Base-by-base conservation (phyloP, 1,140 invertebrate genomes). In the Tyrophagus putrescentiae region DNA sequence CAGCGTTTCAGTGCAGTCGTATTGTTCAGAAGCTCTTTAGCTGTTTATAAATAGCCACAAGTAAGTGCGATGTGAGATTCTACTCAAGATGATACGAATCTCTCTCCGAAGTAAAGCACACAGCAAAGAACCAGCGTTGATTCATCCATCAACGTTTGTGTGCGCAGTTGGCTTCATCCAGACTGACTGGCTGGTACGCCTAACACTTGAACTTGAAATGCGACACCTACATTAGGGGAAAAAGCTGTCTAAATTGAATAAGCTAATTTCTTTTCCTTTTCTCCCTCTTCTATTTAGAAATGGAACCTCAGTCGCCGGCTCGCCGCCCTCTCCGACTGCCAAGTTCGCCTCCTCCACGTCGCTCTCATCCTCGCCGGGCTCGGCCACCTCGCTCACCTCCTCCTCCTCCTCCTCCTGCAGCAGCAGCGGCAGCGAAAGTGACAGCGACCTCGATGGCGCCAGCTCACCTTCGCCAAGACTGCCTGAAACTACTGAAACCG, bases 261-360 rank as follows among this genome's bases (percentile, higher is more conserved):
- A 39, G 21, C 21, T 39, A 31, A 54, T 7, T 29, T 59, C 25
- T 16, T 11, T 16, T 61, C 18, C 31, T 44, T 53, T 52, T 48
- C 18, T 39, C 56, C 36, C 33, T 25, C n/a, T 54, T 16, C 33
- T 31, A 4, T 62, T 33, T 34, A 33, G 56, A 60, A 41, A 52
- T 33, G 42, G 13, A 52, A 52, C 23, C 59, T 41, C 52, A 56
- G 48, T 11, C 27, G 18, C 13, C 33, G 59, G 27, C 13, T 39
- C 36, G 13, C 36, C 45, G 18, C 7, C 18, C 13, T 48, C 45
- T 48, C 45, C 45, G 21, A 48, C 45, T 48, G 45, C 21, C 6
- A 39, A 39, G 21, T 39, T 39, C 21, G 36, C 21, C 13, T 39
- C 36, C 36, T 39, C 36, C 13, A 39, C 36, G 13, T 48, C 45